Percentiles rank a stretch among this genome's conserved stretches.
These are phyloP conservation scores for Mohoua ochrocephala DNA, from an alignment of 2,113 vertebrate genomes.

Conservation along the genomic window DNA sequence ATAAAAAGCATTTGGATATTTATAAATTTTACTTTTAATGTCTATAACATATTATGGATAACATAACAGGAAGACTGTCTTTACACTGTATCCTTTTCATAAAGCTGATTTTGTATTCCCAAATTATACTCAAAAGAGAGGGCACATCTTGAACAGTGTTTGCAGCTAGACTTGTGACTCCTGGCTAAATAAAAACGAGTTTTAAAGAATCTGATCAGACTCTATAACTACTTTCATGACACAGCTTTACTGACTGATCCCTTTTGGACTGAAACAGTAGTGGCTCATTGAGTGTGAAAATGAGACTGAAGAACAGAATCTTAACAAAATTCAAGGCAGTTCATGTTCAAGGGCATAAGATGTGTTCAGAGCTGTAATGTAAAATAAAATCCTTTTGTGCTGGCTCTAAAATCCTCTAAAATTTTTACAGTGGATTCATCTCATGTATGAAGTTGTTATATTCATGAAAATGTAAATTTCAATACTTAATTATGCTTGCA, in stretches of 20 bases:
- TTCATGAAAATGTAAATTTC: constrained; percentile 10
- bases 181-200: background rate
- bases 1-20: background rate
- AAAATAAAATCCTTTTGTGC: background rate
- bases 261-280: background rate
- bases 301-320: background rate
- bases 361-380: background rate
- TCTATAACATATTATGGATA: background rate
- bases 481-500: constrained; percentile 3
- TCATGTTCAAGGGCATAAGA: background rate
- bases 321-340: constrained; percentile 15
- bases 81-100: background rate
- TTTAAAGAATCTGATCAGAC: constrained; percentile 6
- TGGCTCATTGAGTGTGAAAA: constrained; percentile 30
- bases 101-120: background rate
- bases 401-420: background rate
- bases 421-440: background rate
- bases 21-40: background rate
- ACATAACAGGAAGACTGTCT: background rate
- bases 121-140: background rate
- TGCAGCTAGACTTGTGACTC: background rate
- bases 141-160: background rate
- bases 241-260: background rate
- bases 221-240: background rate
- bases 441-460: background rate